Evolutionary conservation across 2,113 vertebrate species (phyloP).

Genomic region (Clarias macrocephalus): DNA sequence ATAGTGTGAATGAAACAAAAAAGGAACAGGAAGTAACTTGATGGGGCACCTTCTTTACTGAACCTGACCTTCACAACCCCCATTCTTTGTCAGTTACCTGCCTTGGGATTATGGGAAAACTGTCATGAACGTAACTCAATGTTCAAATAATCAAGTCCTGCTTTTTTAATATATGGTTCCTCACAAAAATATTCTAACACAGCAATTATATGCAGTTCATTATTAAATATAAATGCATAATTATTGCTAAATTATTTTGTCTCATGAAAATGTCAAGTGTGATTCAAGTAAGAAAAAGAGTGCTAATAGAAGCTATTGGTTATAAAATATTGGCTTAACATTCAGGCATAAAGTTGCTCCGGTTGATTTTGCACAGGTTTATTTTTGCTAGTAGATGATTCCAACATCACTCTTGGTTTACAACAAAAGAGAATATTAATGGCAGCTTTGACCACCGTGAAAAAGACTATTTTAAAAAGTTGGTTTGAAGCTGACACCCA

Average conservation of each 20-base stretch:
- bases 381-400: too few species aligned
- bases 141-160: neutral
- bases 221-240: too few species aligned
- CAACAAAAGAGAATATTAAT: too few species aligned
- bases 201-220: neutral
- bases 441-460: too few species aligned
- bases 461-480: too few species aligned
- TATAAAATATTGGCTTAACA: neutral
- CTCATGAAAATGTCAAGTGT: too few species aligned
- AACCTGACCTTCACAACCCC: slow-evolving; percentile 31
- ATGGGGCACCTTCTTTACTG: slow-evolving; percentile 19
- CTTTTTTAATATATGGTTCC: neutral
- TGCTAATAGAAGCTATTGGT: neutral
- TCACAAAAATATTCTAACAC: neutral
- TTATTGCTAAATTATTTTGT: too few species aligned
- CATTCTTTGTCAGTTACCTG: neutral
- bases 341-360: neutral
- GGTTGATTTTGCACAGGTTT: too few species aligned
- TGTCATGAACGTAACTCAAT: neutral
- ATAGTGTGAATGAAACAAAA: slow-evolving; percentile 46
- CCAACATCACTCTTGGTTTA: too few species aligned
- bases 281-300: neutral
- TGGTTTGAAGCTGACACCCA: too few species aligned
- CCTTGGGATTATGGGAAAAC: neutral
- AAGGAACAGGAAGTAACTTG: slow-evolving; percentile 64